Conservation (phyloP, 2,888 invertebrate genomes). For the Bedellia somnulentella region DNA sequence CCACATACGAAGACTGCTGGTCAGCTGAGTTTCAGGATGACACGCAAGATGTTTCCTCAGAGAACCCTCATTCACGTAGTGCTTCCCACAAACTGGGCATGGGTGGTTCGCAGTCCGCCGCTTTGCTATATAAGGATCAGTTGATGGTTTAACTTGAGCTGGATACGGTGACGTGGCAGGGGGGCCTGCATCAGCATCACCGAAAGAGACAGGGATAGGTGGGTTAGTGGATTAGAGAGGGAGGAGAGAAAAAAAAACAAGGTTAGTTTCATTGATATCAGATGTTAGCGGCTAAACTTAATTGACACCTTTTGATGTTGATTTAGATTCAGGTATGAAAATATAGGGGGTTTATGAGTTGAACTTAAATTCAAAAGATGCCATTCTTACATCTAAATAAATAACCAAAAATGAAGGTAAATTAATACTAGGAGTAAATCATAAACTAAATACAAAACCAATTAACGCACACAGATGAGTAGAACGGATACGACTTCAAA, state of each 20-base stretch:
- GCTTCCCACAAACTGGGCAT: constrained; percentile 93
- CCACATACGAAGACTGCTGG: constrained; percentile 91
- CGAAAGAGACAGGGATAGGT: too few relatives aligned
- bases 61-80: constrained; percentile 93
- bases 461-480: too few relatives aligned
- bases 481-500: too few relatives aligned
- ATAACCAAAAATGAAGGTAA: too few relatives aligned
- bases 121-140: constrained; percentile 87
- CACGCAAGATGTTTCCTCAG: constrained; percentile 90
- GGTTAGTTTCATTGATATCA: constrained; percentile 29
- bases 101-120: constrained; percentile 93
- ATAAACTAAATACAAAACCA: too few relatives aligned
- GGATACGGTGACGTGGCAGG: constrained; percentile 66
- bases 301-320: neutral
- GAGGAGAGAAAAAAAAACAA: constrained; percentile 25
- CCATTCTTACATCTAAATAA: too few relatives aligned
- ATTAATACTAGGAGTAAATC: too few relatives aligned
- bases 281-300: constrained; percentile 20
- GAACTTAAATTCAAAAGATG: too few relatives aligned
- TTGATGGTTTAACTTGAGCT: constrained; percentile 56
- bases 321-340: neutral
- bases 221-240: too few relatives aligned
- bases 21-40: constrained; percentile 89
- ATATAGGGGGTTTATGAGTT: too few relatives aligned
- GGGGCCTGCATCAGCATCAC: constrained; percentile 54